Evolutionary conservation across 2,888 invertebrate genomes (phyloP).

Genomic region (Stenotaenia linearis): DNA sequence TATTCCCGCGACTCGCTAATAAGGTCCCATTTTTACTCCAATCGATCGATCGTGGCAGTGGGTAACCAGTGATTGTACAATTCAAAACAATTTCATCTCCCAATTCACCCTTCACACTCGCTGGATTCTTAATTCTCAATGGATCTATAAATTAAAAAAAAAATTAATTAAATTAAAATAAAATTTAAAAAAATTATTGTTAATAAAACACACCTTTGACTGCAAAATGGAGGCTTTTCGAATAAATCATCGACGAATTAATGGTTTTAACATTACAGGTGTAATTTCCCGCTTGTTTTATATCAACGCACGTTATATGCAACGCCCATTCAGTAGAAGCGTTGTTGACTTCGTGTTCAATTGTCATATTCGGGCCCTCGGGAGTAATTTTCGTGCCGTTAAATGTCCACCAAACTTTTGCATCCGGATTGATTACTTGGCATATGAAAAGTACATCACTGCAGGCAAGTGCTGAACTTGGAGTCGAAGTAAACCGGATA

Average conservation of each 20-base stretch:
- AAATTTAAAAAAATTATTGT: no score
- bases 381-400: neutral
- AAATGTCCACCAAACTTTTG: conserved; percentile 17
- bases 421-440: neutral
- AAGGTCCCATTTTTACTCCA: conserved; percentile 17
- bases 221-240: neutral
- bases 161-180: neutral
- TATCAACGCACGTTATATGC: conserved; percentile 32
- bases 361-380: neutral
- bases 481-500: neutral
- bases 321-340: conserved; percentile 24
- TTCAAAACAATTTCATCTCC: neutral
- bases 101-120: neutral
- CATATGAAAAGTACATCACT: neutral
- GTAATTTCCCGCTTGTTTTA: conserved; percentile 31
- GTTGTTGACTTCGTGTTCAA: neutral
- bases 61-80: conserved; percentile 14
- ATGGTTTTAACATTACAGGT: conserved; percentile 31
- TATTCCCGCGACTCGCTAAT: neutral
- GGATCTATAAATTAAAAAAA: neutral
- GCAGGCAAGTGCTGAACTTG: neutral
- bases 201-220: neutral
- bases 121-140: neutral
- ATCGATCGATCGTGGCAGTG: neutral
- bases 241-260: neutral